Evolutionary conservation across 2,888 invertebrate species (phyloP), one percentile per base, ranked within the genome.

Genomic region (Pachycephus smyrnensis): DNA sequence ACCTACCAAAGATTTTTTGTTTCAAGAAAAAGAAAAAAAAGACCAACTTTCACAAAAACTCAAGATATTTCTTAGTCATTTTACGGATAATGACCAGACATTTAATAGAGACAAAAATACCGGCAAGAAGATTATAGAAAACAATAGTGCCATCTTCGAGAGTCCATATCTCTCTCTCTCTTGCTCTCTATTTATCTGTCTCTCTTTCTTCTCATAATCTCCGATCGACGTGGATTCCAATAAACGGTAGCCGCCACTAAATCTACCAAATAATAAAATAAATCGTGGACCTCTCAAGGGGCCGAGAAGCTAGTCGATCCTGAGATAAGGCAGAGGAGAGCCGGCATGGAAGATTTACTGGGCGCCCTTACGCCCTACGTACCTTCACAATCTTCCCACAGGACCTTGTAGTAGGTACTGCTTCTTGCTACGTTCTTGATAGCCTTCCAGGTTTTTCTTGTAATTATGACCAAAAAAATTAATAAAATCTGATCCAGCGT

Each of bases 181-280:
- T 40, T 40, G 40, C 40, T 40, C 40, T 40, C 40, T 15, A 40
- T 40, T 40, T 15, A 15, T 40, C 69, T 15, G 32, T 75, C 37
- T 12, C n/a, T 76, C 69, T 37, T 33, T 78, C 75, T 79, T 55
- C 55, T 77, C 78, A 81, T 87, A 86, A 86, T 84, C 83, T 86
- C 80, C 80, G 84, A 86, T 86, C 83, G 80, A 80, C 75, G 83
- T 77, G 82, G 81, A 86, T 87, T 86, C 85, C 83, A 82, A 85
- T 84, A 85, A 86, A 86, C 88, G 84, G 85, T 86, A 87, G 87
- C 82, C 83, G 82, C 82, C 82, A 84, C 80, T 87, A 88, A 88
- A 89, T 89, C 84, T 82, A 85, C 80, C 82, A 83, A 85, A 85
- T 85, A 87, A 85, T 84, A 85, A 87, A 87, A 88, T 89, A 87